A percentile compares a stretch with the other conserved stretches of the same genome.
Conservation (phyloP, 1,140 invertebrate species). For the Paracyclopina nana region DNA sequence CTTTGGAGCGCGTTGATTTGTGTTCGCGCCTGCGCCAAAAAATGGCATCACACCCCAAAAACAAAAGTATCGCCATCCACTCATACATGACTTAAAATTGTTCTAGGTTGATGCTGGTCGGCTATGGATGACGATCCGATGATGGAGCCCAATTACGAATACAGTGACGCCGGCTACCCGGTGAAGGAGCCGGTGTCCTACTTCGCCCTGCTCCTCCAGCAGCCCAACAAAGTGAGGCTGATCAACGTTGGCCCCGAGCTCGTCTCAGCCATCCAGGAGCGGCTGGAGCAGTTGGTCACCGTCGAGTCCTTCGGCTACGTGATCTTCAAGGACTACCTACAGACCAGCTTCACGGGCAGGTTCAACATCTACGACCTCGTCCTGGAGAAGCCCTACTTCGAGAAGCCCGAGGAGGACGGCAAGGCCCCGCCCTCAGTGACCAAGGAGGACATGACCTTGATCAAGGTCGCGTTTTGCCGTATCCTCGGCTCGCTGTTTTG, state of each 20-base stretch:
- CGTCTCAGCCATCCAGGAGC: background rate
- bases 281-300: conserved; percentile 7
- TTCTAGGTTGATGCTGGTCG: too few species aligned
- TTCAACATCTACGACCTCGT: conserved; percentile 11
- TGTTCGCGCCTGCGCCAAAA: too few species aligned
- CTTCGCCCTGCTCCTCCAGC: background rate
- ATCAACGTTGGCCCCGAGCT: conserved; percentile 4
- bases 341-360: conserved; percentile 7
- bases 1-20: too few species aligned
- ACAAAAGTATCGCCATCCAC: too few species aligned
- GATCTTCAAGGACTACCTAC: conserved; percentile 8
- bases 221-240: conserved; percentile 7
- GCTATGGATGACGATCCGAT: too few species aligned
- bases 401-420: too few species aligned
- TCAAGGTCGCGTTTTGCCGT: conserved; percentile 1
- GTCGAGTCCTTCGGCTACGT: conserved; percentile 1
- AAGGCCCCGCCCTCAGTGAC: background rate
- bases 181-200: background rate
- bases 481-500: conserved; percentile 1
- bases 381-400: conserved; percentile 3
- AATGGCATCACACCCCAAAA: too few species aligned
- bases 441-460: conserved; percentile 1
- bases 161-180: conserved; percentile 1
- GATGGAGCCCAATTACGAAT: conserved; percentile 9
- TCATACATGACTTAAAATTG: too few species aligned